Base-by-base conservation (phyloP, 2,888 invertebrate genomes). In the Darwinula stevensoni region DNA sequence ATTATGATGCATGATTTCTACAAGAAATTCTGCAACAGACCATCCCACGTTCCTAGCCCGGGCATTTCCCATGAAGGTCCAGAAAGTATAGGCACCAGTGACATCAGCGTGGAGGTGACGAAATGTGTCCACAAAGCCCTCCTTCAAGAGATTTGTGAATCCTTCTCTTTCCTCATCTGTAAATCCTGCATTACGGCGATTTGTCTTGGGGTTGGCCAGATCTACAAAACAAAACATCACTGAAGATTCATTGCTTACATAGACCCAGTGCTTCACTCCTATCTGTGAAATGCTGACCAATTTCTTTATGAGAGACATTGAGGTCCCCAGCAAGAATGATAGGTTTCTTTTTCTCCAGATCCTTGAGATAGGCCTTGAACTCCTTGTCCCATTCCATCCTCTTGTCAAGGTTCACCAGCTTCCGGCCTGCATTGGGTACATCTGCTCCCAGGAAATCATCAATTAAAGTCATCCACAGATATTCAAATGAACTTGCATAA, bases 241-340 rank as follows among this genome's bases (percentile, higher is more conserved):
- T 13, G 17, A 17, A 14, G 16, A 30, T 14, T n/a, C n/a, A n/a
- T n/a, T n/a, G n/a, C n/a, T n/a, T n/a, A n/a, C n/a, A n/a, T n/a
- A n/a, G n/a, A n/a, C n/a, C n/a, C n/a, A n/a, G n/a, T n/a, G n/a
- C n/a, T n/a, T n/a, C n/a, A n/a, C n/a, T n/a, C n/a, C n/a, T n/a
- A 14, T 14, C 30, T 6, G 2, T 3, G 12, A 27, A 33, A 36
- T 32, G 41, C 50, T 41, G 50, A 74, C 75, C 76, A 47, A 91
- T 88, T 59, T 84, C 84, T 39, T 65, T 55, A 51, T 99, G 94
- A 14, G 94, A 73, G 5, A 97, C 94, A 53, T 97, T 97, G 65
- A 97, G 67, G 51, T 97, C 97, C 1, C 97, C 97, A 46, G 76
- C 76, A 43, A 91, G 62, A 35, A 99, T 71, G 6, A 97, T 78